Base-by-base conservation (phyloP, 2,113 vertebrate species). In the Sphaerodactylus townsendi region DNA sequence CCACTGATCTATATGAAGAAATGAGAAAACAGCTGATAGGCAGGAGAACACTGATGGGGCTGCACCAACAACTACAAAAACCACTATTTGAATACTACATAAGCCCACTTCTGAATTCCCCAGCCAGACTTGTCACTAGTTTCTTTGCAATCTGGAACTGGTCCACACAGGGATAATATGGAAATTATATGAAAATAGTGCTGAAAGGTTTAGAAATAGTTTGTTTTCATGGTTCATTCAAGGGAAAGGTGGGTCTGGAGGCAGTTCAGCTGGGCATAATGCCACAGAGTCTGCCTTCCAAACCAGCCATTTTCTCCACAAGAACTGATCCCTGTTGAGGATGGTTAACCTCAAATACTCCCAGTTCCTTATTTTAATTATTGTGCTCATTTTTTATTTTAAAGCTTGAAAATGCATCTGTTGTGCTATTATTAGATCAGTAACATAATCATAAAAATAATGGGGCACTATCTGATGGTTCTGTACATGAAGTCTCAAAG, bases 381-480 rank as follows among this genome's bases (percentile, higher is more conserved):
- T 71, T 79, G 44, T 44, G 23, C 35, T 79, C n/a, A 44, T n/a
- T 82, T 10, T 64, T 19, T 75, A 33, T 48, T 46, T 6, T 79
- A 65, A 85, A 37, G 10, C n/a, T 30, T 78, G 44, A 28, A 39
- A 64, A 28, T 78, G 50, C n/a, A 46, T 33, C 39, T 62, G 48
- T 35, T 35, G n/a, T 37, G 50, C 41, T 72, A 84, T 84, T 69
- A 84, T 84, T 71, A 19, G 39, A 46, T 72, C 64, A 74, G 39
- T 78, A 78, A 84, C 71, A 64, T 78, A 71, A 84, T 71, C 35
- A 2, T n/a, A 10, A 35, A 78, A 84, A 84, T 46, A 64, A 84
- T 78, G 39, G 71, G 68, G 53, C 62, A n/a, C 39, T 77, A 14
- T 50, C 23, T 77, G 37, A 79, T 44, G 65, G 66, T 53, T 19